Evolutionary conservation across 2,888 invertebrate genomes (phyloP).

Genomic region (Rotaria socialis): DNA sequence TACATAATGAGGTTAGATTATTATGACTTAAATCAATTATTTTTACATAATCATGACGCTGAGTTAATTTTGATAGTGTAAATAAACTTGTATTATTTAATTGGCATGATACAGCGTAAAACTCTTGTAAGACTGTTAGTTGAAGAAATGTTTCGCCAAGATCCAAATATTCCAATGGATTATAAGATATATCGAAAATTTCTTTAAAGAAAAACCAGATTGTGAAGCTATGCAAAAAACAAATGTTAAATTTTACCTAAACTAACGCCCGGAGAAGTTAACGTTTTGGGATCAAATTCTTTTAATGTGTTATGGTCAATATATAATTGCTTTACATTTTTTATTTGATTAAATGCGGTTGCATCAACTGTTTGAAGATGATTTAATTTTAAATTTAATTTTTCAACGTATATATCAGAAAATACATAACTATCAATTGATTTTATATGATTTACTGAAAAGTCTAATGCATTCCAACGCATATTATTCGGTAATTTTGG

Average conservation of each 20-base stretch:
- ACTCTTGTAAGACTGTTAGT: background rate
- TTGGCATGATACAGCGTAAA: background rate
- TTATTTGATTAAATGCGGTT: constrained; percentile 5
- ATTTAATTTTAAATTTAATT: constrained; percentile 1
- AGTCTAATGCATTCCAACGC: constrained; percentile 23
- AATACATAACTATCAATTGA: constrained; percentile 14
- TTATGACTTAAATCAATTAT: constrained; percentile 4
- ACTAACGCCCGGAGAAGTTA: background rate
- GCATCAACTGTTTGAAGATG: background rate
- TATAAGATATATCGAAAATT: background rate
- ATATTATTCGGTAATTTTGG: constrained; percentile 28
- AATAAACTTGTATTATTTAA: constrained; percentile 15
- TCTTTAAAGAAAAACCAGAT: background rate
- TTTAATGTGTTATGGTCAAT: constrained; percentile 2
- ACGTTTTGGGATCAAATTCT: background rate
- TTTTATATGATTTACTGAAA: background rate
- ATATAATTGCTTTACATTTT: constrained; percentile 14
- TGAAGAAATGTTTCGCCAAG: background rate
- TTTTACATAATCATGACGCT: background rate
- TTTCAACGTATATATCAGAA: constrained; percentile 37
- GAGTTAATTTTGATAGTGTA: constrained; percentile 2
- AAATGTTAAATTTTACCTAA: background rate
- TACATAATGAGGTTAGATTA: constrained; percentile 19
- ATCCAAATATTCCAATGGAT: constrained; percentile 17
- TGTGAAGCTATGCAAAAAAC: too few species aligned